Evolutionary conservation across 2,888 invertebrate species (phyloP).

Genomic region (Ectemnius continuus): DNA sequence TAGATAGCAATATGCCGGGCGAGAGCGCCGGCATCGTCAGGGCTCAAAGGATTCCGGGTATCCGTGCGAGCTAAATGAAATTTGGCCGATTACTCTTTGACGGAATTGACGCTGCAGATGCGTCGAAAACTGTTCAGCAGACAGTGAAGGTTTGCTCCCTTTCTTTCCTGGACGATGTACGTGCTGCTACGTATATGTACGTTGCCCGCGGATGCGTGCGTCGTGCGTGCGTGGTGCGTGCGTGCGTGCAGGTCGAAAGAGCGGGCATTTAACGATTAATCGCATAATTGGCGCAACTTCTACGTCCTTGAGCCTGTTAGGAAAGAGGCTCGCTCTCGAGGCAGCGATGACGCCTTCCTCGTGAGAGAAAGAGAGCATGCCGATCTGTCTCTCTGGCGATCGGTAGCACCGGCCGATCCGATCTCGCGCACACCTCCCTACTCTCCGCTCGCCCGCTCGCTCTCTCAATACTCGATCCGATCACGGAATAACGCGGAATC

Average conservation of each 20-base stretch:
- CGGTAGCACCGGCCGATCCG: too few species aligned
- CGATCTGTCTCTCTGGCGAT: too few species aligned
- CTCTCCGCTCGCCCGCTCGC: background rate
- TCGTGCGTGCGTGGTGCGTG: background rate
- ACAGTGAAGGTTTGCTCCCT: too few species aligned
- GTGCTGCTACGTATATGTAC: too few species aligned
- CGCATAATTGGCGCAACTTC: constrained; percentile 59
- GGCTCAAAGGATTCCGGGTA: constrained; percentile 12
- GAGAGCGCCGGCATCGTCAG: constrained; percentile 2
- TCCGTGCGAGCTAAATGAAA: background rate
- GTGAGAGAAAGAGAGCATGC: background rate
- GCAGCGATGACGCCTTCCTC: constrained; percentile 38
- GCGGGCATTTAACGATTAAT: constrained; percentile 51
- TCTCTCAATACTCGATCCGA: constrained; percentile 3
- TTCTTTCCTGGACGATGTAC: background rate
- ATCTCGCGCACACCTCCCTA: background rate
- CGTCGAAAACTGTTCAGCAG: background rate
- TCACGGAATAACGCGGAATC: constrained; percentile 6
- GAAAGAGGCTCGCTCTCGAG: constrained; percentile 41
- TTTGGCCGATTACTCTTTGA: background rate
- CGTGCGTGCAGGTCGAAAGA: constrained; percentile 46
- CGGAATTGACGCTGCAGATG: constrained; percentile 23
- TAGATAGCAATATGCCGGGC: constrained; percentile 10
- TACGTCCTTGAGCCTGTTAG: constrained; percentile 58
- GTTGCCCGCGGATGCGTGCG: too few species aligned